These are phyloP conservation scores for Metalampra italica DNA, from an alignment of 2,888 invertebrate genomes.

Conservation along the genomic window DNA sequence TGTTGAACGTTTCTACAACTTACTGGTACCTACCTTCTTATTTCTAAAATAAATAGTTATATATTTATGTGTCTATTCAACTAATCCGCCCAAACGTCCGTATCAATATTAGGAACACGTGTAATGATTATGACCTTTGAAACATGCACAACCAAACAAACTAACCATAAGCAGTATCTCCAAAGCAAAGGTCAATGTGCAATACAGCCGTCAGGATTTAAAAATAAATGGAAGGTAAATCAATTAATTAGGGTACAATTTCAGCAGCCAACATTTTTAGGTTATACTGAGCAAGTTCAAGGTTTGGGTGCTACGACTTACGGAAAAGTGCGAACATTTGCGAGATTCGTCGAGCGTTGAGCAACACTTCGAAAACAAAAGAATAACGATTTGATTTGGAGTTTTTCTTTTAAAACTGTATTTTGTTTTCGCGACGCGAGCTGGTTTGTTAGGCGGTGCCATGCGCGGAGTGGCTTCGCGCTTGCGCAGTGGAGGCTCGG, in stretches of 20 bases:
- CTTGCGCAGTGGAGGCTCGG: conserved; percentile 43
- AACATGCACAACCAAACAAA: not conserved
- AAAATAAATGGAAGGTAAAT: conserved; percentile 2
- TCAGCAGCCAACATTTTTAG: conserved; percentile 2
- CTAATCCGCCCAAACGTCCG: too few species aligned
- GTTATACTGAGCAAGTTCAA: conserved; percentile 4
- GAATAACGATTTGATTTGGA: not conserved
- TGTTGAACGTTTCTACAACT: too few species aligned
- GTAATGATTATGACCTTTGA: not conserved
- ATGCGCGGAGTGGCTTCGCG: conserved; percentile 49
- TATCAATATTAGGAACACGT: not conserved
- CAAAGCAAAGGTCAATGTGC: too few species aligned
- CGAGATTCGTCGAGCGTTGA: not conserved
- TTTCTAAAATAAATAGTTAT: too few species aligned
- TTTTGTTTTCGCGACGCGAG: conserved; percentile 49
- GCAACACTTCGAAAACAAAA: not conserved
- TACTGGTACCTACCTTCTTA: too few species aligned
- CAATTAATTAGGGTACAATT: conserved; percentile 9
- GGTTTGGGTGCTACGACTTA: too few species aligned
- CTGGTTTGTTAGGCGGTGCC: conserved; percentile 32
- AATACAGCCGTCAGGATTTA: not conserved
- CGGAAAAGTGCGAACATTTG: too few species aligned
- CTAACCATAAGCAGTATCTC: too few species aligned
- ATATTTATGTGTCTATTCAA: too few species aligned
- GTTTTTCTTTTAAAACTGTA: conserved; percentile 22